Evolutionary conservation across 2,888 invertebrate species (phyloP).

Genomic region (Drosophila nigritarsus): DNA sequence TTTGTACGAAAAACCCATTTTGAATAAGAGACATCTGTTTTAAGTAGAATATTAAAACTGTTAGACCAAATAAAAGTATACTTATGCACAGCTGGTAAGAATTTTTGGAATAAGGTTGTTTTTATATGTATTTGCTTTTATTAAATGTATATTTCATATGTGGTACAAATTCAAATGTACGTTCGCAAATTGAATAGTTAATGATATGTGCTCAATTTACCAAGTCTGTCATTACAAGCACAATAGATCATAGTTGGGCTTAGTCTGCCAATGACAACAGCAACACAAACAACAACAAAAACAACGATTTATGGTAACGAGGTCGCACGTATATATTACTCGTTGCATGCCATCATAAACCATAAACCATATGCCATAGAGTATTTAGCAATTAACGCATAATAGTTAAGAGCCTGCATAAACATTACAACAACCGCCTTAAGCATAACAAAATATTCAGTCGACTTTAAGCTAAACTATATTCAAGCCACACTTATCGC

Average conservation of each 20-base stretch:
- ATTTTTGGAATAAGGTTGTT: neutral
- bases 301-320: slow-evolving; percentile 34
- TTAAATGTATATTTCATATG: neutral
- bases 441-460: slow-evolving; percentile 58
- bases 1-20: neutral
- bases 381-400: slow-evolving; percentile 6
- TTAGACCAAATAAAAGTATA: neutral
- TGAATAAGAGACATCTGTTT: neutral
- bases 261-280: slow-evolving; percentile 23
- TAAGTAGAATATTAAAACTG: neutral
- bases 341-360: slow-evolving; percentile 24
- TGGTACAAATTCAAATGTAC: neutral
- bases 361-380: slow-evolving; percentile 16
- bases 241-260: slow-evolving; percentile 31
- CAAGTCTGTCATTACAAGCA: neutral
- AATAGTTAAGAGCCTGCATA: neutral
- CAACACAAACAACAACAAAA: neutral
- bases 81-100: neutral
- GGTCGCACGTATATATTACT: slow-evolving; percentile 46
- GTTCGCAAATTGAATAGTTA: slow-evolving; percentile 18
- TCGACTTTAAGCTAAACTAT: slow-evolving; percentile 34
- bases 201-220: slow-evolving; percentile 19
- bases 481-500: slow-evolving; percentile 39
- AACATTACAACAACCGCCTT: slow-evolving; percentile 41
- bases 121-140: neutral